These are phyloP conservation scores for Empidonax traillii DNA, from an alignment of 2,113 vertebrate species.

Conservation along the genomic window DNA sequence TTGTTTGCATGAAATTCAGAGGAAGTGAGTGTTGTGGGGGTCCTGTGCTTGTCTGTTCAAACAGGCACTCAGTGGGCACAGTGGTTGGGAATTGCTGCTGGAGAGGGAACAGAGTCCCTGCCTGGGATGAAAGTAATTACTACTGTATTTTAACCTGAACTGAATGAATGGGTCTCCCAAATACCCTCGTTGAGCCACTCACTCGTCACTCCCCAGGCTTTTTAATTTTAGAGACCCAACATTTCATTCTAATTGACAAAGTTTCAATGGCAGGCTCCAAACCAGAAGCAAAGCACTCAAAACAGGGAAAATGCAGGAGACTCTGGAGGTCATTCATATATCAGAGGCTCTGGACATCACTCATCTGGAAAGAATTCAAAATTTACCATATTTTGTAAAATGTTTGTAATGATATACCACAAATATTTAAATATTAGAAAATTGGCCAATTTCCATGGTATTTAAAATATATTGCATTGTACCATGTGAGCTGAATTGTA, in stretches of 20 bases:
- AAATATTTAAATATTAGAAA: slow-evolving; percentile 5
- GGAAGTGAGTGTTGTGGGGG: neutral
- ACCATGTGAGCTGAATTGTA: neutral
- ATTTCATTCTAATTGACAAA: neutral
- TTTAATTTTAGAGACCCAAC: neutral
- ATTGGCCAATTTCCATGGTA: neutral
- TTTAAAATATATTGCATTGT: slow-evolving; percentile 10
- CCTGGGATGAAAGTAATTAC: neutral
- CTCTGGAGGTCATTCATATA: neutral
- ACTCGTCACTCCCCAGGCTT: neutral
- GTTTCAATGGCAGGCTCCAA: neutral
- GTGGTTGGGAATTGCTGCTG: neutral
- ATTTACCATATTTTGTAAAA: slow-evolving; percentile 15
- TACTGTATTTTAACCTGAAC: neutral
- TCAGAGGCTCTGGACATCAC: neutral
- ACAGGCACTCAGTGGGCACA: neutral
- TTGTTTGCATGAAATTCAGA: neutral
- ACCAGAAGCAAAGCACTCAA: neutral
- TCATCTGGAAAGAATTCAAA: slow-evolving; percentile 33
- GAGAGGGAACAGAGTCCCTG: neutral
- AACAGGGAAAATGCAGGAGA: neutral
- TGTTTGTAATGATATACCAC: slow-evolving; percentile 14
- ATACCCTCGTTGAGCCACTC: neutral
- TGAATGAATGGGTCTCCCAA: neutral
- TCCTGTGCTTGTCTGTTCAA: neutral